Evolutionary conservation across 1,140 invertebrate genomes (phyloP), one percentile per base, ranked within the genome.

Genomic region (Scylla paramamosain): DNA sequence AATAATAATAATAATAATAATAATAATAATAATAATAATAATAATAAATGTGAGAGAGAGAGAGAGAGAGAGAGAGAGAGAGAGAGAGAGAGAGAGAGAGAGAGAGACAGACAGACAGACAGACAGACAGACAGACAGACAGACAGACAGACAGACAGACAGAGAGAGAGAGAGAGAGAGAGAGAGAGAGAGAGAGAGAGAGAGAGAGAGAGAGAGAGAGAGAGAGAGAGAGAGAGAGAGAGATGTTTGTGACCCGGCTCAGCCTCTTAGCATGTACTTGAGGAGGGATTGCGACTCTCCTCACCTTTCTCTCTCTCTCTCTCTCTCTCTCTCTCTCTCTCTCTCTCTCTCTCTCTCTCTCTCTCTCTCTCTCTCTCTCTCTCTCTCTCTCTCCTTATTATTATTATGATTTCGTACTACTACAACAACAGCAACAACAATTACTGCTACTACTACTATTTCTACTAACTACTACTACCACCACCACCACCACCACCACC

Each of bases 191-290:
- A 52, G 48, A 52, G 14, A 52, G 6, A 52, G 59, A 77, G 1
- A 77, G 67, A 77, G 20, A 77, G 67, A 77, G 67, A n/a, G n/a
- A 77, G n/a, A 77, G 67, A 77, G 20, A 77, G 67, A 77, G 67
- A 25, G 10, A 77, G n/a, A n/a, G 67, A n/a, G 10, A 77, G 67
- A 77, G 52, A 77, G n/a, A 77, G 67, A n/a, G n/a, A n/a, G 20
- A 77, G 67, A 77, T 77, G 67, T 77, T 77, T 77, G 67, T 77
- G 67, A 77, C 67, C 67, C 67, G 67, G n/a, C 67, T 77, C 67
- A 77, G 67, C 67, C n/a, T 77, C 67, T n/a, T 77, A 77, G n/a
- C 20, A 25, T 2, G 67, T 77, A 77, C 67, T 77, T 77, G n/a
- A 77, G 67, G 67, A 77, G 67, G 67, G 67, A 77, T 77, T 77